A percentile compares a stretch with the other conserved stretches of the same genome.
phyloP scores from a whole-genome alignment of 2,888 invertebrate genomes.

The Dasypogon diadema region DNA sequence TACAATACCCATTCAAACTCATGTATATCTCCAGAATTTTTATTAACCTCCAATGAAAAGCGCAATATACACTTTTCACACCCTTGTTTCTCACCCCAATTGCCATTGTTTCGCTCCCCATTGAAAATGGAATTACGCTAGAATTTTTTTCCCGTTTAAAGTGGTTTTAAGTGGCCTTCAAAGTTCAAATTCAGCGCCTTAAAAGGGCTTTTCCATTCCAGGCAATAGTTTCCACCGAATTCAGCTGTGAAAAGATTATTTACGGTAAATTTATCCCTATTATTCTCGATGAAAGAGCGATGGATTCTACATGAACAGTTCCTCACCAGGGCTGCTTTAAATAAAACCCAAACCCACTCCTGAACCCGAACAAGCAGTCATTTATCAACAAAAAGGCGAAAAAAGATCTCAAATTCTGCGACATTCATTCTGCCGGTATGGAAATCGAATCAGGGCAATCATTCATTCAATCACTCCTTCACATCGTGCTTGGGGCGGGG shows the following conservation, averaged over 20 bases:
- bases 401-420: not conserved
- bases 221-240: constrained; percentile 4
- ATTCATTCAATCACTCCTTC: not conserved
- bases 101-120: too few relatives aligned
- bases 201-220: not conserved
- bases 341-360: constrained; percentile 5
- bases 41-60: too few relatives aligned
- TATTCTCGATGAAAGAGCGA: constrained; percentile 21
- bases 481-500: not conserved
- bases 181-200: not conserved
- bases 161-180: constrained; percentile 22
- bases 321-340: not conserved
- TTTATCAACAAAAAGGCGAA: constrained; percentile 23
- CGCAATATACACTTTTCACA: too few relatives aligned
- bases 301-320: constrained; percentile 31
- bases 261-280: constrained; percentile 42
- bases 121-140: too few relatives aligned
- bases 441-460: constrained; percentile 41
- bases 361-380: not conserved
- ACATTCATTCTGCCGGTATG: not conserved
- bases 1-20: too few relatives aligned
- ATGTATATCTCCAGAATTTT: too few relatives aligned
- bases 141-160: constrained; percentile 22
- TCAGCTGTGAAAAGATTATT: constrained; percentile 26
- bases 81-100: too few relatives aligned